Evolutionary conservation across 2,797 vertebrate genomes (phyloP), one percentile per base, ranked within the genome.

Genomic region (Coluber constrictor): DNA sequence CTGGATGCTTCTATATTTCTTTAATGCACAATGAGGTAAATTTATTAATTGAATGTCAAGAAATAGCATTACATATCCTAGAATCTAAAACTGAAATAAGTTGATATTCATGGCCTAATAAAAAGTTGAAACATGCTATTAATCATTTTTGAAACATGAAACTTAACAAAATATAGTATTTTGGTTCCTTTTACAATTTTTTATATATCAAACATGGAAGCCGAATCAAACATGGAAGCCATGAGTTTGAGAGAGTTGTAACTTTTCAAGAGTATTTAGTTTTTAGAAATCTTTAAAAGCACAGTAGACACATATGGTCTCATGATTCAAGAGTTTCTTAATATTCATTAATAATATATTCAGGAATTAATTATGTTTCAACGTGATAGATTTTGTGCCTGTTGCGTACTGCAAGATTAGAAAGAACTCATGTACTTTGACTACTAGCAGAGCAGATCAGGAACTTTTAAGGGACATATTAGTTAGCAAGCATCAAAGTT

Each of bases 401-500:
- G 20, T 54, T 15, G 2, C 70, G 37, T 56, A 51, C 55, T 94
- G 86, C 32, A 37, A 56, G 63, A 55, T 92, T 20, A 90, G 57
- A 25, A 12, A 95, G 63, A 79, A 94, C 20, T 90, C 66, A 94
- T 57, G 1, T 0, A 25, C 60, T 54, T 90, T 23, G 94, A 94
- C 94, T 93, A 56, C 27, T 57, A 32, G 86, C 89, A 63, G 43
- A 0, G 0, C n/a, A 51, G 91, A 43, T 70, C 92, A 95, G 59
- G 86, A 93, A 60, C 83, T 43, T 0, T 56, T 94, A 70, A 10
- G n/a, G 88, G 59, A 29, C 15, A 13, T 0, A 0, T 94, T 96
- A 94, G 57, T 61, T 91, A 92, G 47, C 79, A 90, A 95, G 86
- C 92, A 70, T 94, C 92, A 93, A 93, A 95, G 94, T 96, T 94